Base-by-base conservation (phyloP, 2,113 vertebrate genomes). In the Callithrix jacchus region DNA sequence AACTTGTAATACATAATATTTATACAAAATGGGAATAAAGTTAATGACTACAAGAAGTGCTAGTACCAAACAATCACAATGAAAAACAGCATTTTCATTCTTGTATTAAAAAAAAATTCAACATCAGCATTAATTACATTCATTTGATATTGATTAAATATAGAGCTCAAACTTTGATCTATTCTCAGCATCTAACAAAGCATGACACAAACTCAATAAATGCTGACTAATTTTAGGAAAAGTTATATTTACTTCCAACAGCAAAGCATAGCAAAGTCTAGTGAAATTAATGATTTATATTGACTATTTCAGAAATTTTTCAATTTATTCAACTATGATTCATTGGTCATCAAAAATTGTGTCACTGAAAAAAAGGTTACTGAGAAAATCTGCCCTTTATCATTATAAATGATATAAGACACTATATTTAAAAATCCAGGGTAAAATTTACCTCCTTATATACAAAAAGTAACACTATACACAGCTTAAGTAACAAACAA, bases 91-190 rank as follows among this genome's bases (percentile, higher is more conserved):
- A 86, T 92, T 97, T 96, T 91, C 83, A 96, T 92, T 45, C 47
- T 80, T 87, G 71, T 20, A n/a, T 96, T 97, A 84, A 74, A 96
- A 87, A 93, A 89, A 47, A 95, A 91, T 9, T 90, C 94, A 95
- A 84, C 64, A 56, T 3, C 8, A 21, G 42, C 54, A 68, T 71
- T 91, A 92, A 87, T 82, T 94, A 71, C 20, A 77, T 61, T 86
- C 32, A 93, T 85, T 61, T 92, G 71, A 82, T 56, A 89, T 27
- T 45, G 9, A 88, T 82, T 61, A 93, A 58, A 77, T 54, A 76
- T 18, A 73, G 42, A 71, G 27, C 61, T 70, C 58, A 16, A 93
- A 71, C 13, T 90, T 56, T 85, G 52, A 74, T 40, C 73, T 68
- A 80, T 9, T 80, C 66, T 90, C 42, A 76, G 25, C 71, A 89